phyloP scores from a whole-genome alignment of 2,888 invertebrate genomes.

The Drosophila paranaensis region DNA sequence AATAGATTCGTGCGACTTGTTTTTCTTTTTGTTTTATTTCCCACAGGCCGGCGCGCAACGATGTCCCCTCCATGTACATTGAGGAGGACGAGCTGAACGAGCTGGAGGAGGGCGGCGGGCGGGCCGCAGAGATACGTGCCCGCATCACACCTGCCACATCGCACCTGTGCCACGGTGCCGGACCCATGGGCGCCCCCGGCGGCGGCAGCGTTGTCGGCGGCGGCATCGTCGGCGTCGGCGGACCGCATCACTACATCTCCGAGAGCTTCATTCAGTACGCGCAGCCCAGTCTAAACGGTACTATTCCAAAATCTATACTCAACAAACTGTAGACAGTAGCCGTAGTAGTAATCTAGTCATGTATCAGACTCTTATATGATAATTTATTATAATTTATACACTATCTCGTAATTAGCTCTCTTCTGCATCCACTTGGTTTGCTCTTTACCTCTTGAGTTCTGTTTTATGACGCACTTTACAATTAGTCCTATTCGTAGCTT shows the following conservation, averaged over 20 bases:
- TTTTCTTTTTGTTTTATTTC: constrained; percentile 33
- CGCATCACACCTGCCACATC: constrained; percentile 73
- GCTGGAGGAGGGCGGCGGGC: constrained; percentile 82
- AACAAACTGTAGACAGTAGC: constrained; percentile 81
- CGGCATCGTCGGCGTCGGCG: constrained; percentile 64
- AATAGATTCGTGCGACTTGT: constrained; percentile 61
- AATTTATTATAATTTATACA: constrained; percentile 1
- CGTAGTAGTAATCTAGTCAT: constrained; percentile 37
- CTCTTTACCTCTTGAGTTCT: constrained; percentile 51
- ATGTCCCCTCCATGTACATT: constrained; percentile 85
- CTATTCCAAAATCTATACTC: constrained; percentile 84
- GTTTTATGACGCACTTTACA: constrained; percentile 46
- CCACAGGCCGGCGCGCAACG: constrained; percentile 84
- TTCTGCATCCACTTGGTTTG: constrained; percentile 50
- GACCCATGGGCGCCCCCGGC: constrained; percentile 9
- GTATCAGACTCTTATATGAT: constrained; percentile 27
- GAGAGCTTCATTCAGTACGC: constrained; percentile 85
- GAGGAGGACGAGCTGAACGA: constrained; percentile 85
- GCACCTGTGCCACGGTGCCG: constrained; percentile 61
- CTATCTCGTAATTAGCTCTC: constrained; percentile 29
- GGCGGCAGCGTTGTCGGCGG: constrained; percentile 36
- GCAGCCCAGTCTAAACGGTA: constrained; percentile 85
- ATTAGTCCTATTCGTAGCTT: constrained; percentile 60
- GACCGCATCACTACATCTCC: constrained; percentile 84
- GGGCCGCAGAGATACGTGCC: constrained; percentile 80